Evolutionary conservation across 2,888 invertebrate species (phyloP).

Genomic region (Lumbricus terrestris): DNA sequence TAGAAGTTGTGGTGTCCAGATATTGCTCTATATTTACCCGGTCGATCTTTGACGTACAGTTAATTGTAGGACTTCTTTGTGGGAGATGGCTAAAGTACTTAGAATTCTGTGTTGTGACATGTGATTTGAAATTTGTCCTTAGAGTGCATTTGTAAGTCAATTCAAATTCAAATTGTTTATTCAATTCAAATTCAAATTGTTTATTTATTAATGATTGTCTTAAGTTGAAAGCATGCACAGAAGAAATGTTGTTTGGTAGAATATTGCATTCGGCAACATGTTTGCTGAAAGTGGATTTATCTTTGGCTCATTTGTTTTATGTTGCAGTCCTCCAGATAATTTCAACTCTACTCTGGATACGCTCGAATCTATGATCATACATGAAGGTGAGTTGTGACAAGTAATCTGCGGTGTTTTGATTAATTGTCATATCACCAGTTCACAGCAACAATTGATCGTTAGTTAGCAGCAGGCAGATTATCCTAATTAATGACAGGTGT

Average conservation of each 20-base stretch:
- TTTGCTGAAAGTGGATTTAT: background rate
- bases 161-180: no score
- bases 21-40: background rate
- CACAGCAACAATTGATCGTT: no score
- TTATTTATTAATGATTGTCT: no score
- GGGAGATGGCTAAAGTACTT: background rate
- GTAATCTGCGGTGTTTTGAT: background rate
- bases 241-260: background rate
- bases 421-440: background rate
- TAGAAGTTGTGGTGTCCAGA: background rate
- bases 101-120: background rate
- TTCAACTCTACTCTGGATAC: constrained; percentile 54
- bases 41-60: background rate
- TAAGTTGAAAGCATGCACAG: background rate
- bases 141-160: no score
- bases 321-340: constrained; percentile 52
- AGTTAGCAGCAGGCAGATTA: background rate
- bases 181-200: no score
- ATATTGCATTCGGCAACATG: background rate
- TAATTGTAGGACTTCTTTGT: background rate
- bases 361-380: constrained; percentile 57
- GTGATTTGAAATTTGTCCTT: no score
- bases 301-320: background rate
- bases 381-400: constrained; percentile 46
- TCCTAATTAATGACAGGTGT: background rate